Percentiles rank a stretch among this genome's conserved stretches.
Conservation (phyloP, 2,888 invertebrate species). For the Strigamia transsilvanica region DNA sequence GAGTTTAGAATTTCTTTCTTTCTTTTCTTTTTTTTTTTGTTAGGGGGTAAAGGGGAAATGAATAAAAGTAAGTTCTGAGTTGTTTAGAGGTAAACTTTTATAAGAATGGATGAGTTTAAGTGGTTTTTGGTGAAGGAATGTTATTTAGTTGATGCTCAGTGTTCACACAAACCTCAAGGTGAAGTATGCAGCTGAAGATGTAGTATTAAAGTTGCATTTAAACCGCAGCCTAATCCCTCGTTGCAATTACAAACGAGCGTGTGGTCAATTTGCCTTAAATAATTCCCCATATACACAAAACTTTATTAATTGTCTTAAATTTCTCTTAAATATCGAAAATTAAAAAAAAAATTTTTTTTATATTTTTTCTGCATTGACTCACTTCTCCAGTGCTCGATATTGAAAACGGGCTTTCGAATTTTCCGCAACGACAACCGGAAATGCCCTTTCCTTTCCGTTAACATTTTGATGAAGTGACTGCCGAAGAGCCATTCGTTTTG, state of each 20-base stretch:
- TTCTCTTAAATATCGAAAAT: too few species aligned
- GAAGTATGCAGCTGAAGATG: not conserved
- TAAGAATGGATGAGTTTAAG: not conserved
- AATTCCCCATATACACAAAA: not conserved
- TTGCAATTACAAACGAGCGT: not conserved
- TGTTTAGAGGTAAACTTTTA: not conserved
- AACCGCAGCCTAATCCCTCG: not conserved
- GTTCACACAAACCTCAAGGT: not conserved
- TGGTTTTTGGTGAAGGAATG: not conserved
- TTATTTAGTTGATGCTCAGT: not conserved
- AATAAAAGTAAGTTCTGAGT: not conserved
- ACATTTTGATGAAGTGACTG: not conserved
- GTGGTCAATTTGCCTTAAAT: not conserved
- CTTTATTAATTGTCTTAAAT: not conserved
- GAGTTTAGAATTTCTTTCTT: not conserved
- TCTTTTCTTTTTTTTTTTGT: not conserved
- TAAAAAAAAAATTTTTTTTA: too few species aligned
- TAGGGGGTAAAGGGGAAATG: not conserved
- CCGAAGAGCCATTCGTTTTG: slow-evolving; percentile 25
- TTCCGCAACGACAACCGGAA: slow-evolving; percentile 31
- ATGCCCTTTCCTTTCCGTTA: not conserved
- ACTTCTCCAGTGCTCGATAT: not conserved
- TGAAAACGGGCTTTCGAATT: not conserved
- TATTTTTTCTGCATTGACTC: not conserved
- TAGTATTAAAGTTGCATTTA: not conserved